Base-by-base conservation (phyloP, 2,888 invertebrate genomes). In the Apodemia zela region DNA sequence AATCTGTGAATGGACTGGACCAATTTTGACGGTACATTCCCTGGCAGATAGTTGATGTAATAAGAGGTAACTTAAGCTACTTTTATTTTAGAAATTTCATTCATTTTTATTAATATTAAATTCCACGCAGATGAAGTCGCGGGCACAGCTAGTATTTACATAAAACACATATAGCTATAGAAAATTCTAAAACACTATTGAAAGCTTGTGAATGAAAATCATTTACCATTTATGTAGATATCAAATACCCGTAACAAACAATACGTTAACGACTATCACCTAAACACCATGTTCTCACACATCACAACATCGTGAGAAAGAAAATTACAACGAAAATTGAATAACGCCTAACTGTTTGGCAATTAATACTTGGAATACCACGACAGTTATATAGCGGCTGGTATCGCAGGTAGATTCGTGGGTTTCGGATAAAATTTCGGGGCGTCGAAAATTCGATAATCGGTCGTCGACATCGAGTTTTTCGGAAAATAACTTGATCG, bases 371-470 rank as follows among this genome's bases (percentile, higher is more conserved):
- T 82, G 80, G 82, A 78, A 82, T 82, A 77, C 81, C 80, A 81
- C 79, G 87, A 89, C 84, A 84, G 82, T 87, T 85, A 88, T 63
- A 29, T 82, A 81, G 77, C 81, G 80, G 79, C 74, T 71, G 76
- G 73, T 75, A 71, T 77, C n/a, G 82, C 86, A 87, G 85, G 86
- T 86, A 81, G 81, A 81, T 85, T 71, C 84, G 88, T 89, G 89
- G 78, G 78, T 86, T 76, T 85, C 82, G 84, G 81, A 69, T 71
- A 69, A 71, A 63, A 78, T 81, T 79, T 76, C 72, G 77, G 79
- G 81, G 80, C 81, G 77, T 82, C 79, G 72, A 80, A 82, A 87
- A 85, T 84, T 73, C 69, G 68, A 69, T 84, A 88, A 89, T 89
- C 89, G 89, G 89, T 71, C 88, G 82, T 76, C 79, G 85, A 79